These are phyloP conservation scores for Agrochola lychnidis DNA, from an alignment of 2,888 invertebrate species.

Conservation along the genomic window DNA sequence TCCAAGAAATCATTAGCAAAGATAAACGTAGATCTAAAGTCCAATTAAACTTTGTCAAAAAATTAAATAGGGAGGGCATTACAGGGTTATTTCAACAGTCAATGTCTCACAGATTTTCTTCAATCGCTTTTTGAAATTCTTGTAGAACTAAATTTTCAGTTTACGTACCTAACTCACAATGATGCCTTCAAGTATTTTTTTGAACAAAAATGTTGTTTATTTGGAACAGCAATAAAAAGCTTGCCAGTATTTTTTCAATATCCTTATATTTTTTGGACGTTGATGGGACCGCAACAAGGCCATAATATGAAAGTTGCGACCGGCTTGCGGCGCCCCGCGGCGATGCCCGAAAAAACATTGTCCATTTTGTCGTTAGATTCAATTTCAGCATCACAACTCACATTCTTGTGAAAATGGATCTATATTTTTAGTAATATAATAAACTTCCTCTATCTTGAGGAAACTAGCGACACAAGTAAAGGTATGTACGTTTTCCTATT, in stretches of 20 bases:
- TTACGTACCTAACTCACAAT: neutral
- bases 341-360: conserved; percentile 58
- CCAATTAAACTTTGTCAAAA: neutral
- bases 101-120: neutral
- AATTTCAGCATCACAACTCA: conserved; percentile 55
- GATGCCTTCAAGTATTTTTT: neutral
- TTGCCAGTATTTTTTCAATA: conserved; percentile 37
- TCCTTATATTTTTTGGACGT: conserved; percentile 31
- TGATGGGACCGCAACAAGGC: conserved; percentile 38
- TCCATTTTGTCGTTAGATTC: conserved; percentile 52
- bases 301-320: conserved; percentile 55
- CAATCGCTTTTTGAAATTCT: no score
- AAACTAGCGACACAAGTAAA: conserved; percentile 7
- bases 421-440: conserved; percentile 42
- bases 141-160: neutral
- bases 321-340: conserved; percentile 53
- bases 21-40: no score
- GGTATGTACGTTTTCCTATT: conserved; percentile 1
- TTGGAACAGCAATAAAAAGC: conserved; percentile 6
- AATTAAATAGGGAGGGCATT: neutral
- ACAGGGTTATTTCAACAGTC: neutral
- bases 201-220: neutral
- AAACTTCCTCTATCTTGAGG: conserved; percentile 33
- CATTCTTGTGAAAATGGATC: conserved; percentile 49
- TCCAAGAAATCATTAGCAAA: neutral